Conservation (phyloP, 2,797 vertebrate species). For the Euthynnus affinis region DNA sequence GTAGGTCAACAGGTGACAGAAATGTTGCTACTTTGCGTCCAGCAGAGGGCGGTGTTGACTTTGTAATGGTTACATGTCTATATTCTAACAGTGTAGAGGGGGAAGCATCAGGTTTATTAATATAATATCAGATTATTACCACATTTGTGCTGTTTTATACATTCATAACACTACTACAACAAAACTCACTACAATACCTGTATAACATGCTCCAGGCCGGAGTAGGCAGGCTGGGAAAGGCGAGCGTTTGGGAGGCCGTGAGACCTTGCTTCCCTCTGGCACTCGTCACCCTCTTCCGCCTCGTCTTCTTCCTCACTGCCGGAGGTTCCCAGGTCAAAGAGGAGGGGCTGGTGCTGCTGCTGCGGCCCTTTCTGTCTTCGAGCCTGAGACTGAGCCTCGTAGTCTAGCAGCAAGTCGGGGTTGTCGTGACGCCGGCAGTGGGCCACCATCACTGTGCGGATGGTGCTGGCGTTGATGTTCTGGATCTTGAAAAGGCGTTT, state of each 20-base stretch:
- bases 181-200: constrained; percentile 67
- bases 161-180: too few relatives aligned
- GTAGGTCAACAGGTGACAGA: too few relatives aligned
- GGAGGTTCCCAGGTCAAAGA: constrained; percentile 87
- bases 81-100: too few relatives aligned
- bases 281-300: constrained; percentile 64
- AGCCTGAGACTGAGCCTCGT: constrained; percentile 83
- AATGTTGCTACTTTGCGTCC: too few relatives aligned
- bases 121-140: too few relatives aligned
- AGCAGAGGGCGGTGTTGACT: neutral
- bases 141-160: too few relatives aligned
- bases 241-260: constrained; percentile 35
- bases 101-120: too few relatives aligned
- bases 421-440: constrained; percentile 92
- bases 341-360: constrained; percentile 79
- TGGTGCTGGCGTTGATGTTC: constrained; percentile 97
- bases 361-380: constrained; percentile 62
- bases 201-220: constrained; percentile 81
- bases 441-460: constrained; percentile 97
- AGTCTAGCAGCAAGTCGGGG: constrained; percentile 91
- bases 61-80: too few relatives aligned
- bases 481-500: constrained; percentile 99
- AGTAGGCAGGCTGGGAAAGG: constrained; percentile 58
- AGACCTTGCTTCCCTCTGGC: constrained; percentile 39
- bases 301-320: constrained; percentile 88